Evolutionary conservation across 2,797 vertebrate species (phyloP), one percentile per base, ranked within the genome.

Genomic region (Lates japonicus): DNA sequence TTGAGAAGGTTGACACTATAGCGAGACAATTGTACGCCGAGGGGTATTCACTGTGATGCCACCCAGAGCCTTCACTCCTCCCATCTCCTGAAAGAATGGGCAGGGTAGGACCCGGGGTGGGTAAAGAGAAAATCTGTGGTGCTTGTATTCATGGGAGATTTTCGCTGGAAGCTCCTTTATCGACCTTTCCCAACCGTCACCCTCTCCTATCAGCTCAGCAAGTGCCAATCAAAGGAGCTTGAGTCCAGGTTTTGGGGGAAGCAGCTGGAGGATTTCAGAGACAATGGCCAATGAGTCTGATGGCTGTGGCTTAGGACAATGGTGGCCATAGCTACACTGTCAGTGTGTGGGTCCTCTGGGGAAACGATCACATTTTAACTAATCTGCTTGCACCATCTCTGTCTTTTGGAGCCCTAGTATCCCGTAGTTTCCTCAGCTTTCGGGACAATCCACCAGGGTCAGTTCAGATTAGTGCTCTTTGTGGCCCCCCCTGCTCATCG

Each of bases 301-400:
- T 93, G 93, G 91, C 93, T 94, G 96, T 96, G 96, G 83, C 90
- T 90, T 93, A 94, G 76, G 95, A 98, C 97, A 98, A 97, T 96
- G 87, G 93, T 87, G 93, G 91, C 93, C n/a, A 95, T 88, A 94
- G 95, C 95, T 95, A 94, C 94, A 92, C 92, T 96, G 95, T 95
- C 96, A 97, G 97, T 99, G 98, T 99, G 98, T 99, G 98, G 98
- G n/a, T 99, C 98, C 93, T 84, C 76, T n/a, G 82, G 87, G 87
- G 88, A 92, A 86, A 89, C 87, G 90, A 94, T 84, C 90, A 96
- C 94, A 94, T 71, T n/a, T n/a, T n/a, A 93, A 95, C 96, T 98
- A 98, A 98, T 98, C 98, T 98, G 93, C 95, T 80, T 91, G 85
- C 90, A 94, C 94, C 96, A 90, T 96, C 96, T 97, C 95, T 93